Conservation (phyloP, 2,113 vertebrate genomes). For the Pachypanchax playfairii region DNA sequence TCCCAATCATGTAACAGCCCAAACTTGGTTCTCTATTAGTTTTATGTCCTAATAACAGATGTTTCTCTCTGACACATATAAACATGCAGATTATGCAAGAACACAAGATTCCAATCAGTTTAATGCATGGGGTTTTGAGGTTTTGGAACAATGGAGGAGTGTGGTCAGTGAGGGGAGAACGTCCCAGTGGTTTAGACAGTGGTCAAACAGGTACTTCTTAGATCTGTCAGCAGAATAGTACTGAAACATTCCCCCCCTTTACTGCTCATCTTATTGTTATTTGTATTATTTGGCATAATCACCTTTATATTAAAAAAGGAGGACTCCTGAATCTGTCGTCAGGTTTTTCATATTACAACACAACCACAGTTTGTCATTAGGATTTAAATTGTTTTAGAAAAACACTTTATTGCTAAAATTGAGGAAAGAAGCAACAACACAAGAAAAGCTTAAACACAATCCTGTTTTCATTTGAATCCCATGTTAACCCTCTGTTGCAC, state of each 20-base stretch:
- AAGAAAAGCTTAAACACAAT: too few species aligned
- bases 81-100: slow-evolving; percentile 15
- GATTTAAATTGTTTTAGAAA: too few species aligned
- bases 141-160: slow-evolving; percentile 9
- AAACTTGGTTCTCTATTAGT: slow-evolving; percentile 35
- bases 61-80: slow-evolving; percentile 19
- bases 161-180: slow-evolving; percentile 36
- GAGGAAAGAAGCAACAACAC: too few species aligned
- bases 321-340: too few species aligned
- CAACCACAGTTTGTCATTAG: too few species aligned
- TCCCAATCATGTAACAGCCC: slow-evolving; percentile 42
- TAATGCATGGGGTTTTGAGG: slow-evolving; percentile 3
- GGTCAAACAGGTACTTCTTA: slow-evolving; percentile 36
- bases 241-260: slow-evolving; percentile 28
- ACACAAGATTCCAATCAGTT: slow-evolving; percentile 25
- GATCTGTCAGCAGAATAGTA: slow-evolving; percentile 43
- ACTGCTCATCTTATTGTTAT: slow-evolving; percentile 34
- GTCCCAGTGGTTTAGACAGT: slow-evolving; percentile 60
- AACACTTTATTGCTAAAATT: too few species aligned
- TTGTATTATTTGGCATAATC: too few species aligned
- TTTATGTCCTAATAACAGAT: slow-evolving; percentile 43
- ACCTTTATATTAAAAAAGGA: too few species aligned
- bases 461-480: too few species aligned
- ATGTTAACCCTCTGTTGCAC: too few species aligned
- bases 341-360: too few species aligned